phyloP scores from a whole-genome alignment of 1,140 invertebrate species.

The Tenebrio molitor region DNA sequence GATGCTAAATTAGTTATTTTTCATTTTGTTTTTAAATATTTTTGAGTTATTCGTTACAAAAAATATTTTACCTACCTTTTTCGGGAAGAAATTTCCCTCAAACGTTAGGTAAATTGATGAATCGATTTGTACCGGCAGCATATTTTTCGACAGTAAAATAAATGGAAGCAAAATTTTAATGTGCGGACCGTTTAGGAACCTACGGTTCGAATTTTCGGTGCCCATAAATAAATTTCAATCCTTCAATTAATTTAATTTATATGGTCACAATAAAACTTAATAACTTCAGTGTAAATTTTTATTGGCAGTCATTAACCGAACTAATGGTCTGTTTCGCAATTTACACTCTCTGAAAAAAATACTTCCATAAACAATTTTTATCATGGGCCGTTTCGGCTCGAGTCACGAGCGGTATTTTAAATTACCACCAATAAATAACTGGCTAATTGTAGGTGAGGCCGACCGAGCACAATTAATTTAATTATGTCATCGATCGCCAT shows the following conservation, averaged over 20 bases:
- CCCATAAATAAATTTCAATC: constrained; percentile 15
- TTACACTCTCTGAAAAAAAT: constrained; percentile 1
- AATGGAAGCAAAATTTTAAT: too few species aligned
- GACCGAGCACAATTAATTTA: constrained; percentile 21
- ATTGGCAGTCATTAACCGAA: constrained; percentile 24
- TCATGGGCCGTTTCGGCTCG: neutral
- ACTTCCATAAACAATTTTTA: constrained; percentile 25
- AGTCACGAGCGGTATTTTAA: constrained; percentile 20
- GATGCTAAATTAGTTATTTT: too few species aligned
- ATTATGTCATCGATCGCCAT: constrained; percentile 37
- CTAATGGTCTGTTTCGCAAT: constrained; percentile 4
- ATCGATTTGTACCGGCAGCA: too few species aligned
- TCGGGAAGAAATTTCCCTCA: too few species aligned
- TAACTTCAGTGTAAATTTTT: constrained; percentile 7
- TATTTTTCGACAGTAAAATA: too few species aligned
- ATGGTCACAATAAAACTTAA: constrained; percentile 20
- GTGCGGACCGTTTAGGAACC: neutral
- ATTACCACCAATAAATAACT: constrained; percentile 34
- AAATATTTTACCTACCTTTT: too few species aligned
- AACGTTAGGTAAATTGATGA: too few species aligned
- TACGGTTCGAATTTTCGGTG: neutral
- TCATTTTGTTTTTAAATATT: too few species aligned
- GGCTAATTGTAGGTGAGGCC: constrained; percentile 4
- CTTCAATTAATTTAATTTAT: constrained; percentile 34
- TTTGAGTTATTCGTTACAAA: too few species aligned